These are phyloP conservation scores for Suillia variegata DNA, from an alignment of 2,888 invertebrate genomes.

Conservation along the genomic window DNA sequence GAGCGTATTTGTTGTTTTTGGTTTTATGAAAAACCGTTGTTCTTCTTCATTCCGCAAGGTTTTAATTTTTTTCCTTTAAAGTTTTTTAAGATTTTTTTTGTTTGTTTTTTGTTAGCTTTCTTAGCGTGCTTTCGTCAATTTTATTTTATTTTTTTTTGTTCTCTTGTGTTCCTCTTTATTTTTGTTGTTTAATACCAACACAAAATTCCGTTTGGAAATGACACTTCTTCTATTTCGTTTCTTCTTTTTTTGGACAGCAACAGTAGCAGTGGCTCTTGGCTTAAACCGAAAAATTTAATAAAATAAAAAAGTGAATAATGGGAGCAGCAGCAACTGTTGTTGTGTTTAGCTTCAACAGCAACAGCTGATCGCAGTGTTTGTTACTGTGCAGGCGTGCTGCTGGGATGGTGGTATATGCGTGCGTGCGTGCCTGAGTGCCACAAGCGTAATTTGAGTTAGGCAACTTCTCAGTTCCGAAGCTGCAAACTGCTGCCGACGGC, in stretches of 20 bases:
- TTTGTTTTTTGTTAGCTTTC: conserved; percentile 16
- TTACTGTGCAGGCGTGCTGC: background rate
- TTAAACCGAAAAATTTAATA: conserved; percentile 7
- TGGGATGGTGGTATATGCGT: no score
- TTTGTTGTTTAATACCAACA: conserved; percentile 11
- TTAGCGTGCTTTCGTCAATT: no score
- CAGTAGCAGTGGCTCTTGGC: conserved; percentile 6
- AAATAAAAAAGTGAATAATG: background rate
- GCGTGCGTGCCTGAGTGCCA: no score
- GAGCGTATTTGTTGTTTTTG: conserved; percentile 1
- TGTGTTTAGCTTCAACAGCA: conserved; percentile 23
- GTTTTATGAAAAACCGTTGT: conserved; percentile 12
- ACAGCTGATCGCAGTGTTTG: conserved; percentile 41
- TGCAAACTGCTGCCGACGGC: background rate
- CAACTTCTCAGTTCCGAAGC: conserved; percentile 11
- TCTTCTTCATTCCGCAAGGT: background rate
- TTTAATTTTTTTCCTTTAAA: conserved; percentile 1
- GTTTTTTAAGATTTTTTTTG: no score
- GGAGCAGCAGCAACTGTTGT: conserved; percentile 14
- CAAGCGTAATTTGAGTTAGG: conserved; percentile 25
- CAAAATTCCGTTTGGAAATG: conserved; percentile 25
- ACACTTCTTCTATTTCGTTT: no score
- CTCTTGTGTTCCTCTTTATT: conserved; percentile 19
- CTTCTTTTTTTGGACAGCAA: no score
- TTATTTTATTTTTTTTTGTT: conserved; percentile 38